Conservation (phyloP, 2,888 invertebrate genomes). For the Thymelicus lineola region DNA sequence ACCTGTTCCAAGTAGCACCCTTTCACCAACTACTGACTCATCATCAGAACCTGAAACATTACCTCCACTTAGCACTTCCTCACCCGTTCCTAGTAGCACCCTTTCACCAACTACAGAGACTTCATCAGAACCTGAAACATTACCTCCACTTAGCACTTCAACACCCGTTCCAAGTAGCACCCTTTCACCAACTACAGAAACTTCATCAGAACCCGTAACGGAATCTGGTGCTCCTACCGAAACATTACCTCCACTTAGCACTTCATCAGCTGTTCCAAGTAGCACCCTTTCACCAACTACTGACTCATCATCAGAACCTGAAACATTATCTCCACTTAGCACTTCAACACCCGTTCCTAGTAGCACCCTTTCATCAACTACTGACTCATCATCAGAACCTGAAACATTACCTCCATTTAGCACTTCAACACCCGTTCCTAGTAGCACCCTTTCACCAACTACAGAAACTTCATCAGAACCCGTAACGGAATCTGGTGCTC, state of each 20-base stretch:
- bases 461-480: background rate
- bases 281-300: background rate
- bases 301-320: background rate
- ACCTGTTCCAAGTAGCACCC: background rate
- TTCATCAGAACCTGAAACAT: background rate
- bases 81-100: background rate
- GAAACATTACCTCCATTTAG: background rate
- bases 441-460: background rate
- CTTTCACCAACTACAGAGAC: background rate
- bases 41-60: background rate
- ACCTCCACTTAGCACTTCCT: background rate
- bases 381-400: background rate
- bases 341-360: background rate
- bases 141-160: background rate
- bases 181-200: background rate
- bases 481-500: background rate
- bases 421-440: background rate
- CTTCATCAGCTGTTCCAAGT: background rate
- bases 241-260: background rate
- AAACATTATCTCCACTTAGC: background rate
- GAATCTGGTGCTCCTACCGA: background rate
- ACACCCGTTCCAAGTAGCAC: background rate
- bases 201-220: background rate
- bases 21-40: background rate
- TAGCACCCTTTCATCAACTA: background rate